phyloP scores from a whole-genome alignment of 2,888 invertebrate species.

The Pocota personata region DNA sequence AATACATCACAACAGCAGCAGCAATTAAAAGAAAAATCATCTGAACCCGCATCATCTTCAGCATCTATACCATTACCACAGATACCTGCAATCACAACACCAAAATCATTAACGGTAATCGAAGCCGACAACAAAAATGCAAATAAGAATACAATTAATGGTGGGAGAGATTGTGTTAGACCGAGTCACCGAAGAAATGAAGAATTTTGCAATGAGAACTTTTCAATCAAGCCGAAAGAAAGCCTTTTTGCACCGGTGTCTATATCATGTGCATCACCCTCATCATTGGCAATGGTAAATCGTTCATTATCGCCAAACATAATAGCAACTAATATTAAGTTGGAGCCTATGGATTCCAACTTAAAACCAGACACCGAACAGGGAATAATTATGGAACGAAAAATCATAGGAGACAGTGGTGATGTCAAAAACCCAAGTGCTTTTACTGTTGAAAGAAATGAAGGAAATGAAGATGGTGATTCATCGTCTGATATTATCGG shows the following conservation, averaged over 20 bases:
- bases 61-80: constrained; percentile 42
- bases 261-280: background rate
- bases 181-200: constrained; percentile 29
- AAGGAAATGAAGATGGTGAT: constrained; percentile 77
- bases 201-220: constrained; percentile 26
- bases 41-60: constrained; percentile 27
- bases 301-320: constrained; percentile 34
- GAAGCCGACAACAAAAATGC: constrained; percentile 29
- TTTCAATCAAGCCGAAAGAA: constrained; percentile 29
- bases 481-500: constrained; percentile 83
- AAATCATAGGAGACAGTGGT: constrained; percentile 20
- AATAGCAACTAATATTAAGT: constrained; percentile 33
- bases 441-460: constrained; percentile 52
- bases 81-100: constrained; percentile 23
- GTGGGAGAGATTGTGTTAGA: constrained; percentile 38
- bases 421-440: constrained; percentile 46
- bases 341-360: constrained; percentile 25
- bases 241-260: constrained; percentile 13
- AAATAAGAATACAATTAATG: constrained; percentile 41
- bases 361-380: constrained; percentile 21
- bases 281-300: background rate
- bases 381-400: constrained; percentile 37
- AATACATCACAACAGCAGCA: constrained; percentile 5
- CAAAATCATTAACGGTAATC: constrained; percentile 20
- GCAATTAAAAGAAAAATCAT: constrained; percentile 22